A percentile compares a stretch with the other conserved stretches of the same genome.
Evolutionary conservation across 2,888 invertebrate species (phyloP).

Genomic region (Gari tellinella): DNA sequence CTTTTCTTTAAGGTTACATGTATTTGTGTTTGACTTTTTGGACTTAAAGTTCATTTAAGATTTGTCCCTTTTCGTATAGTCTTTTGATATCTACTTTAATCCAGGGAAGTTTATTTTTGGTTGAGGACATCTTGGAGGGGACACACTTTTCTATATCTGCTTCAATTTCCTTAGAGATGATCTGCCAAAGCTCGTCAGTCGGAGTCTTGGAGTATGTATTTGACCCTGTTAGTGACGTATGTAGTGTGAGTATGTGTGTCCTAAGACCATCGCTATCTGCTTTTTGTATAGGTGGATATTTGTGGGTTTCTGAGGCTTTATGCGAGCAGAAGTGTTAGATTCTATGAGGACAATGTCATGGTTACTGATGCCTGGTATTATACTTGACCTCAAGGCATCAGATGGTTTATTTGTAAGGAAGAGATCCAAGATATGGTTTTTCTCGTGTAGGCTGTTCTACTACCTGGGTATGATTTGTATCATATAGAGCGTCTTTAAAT

Average conservation of each 20-base stretch:
- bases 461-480: slow-evolving; percentile 6
- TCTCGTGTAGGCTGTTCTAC: slow-evolving; percentile 11
- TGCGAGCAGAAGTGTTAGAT: slow-evolving; percentile 7
- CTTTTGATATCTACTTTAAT: no score
- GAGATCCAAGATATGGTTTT: slow-evolving; percentile 45
- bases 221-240: no score
- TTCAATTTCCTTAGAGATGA: no score
- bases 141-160: no score
- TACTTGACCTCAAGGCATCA: slow-evolving; percentile 9
- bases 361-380: slow-evolving; percentile 49
- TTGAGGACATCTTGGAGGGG: no score
- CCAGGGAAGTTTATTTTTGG: no score
- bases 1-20: no score
- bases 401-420: slow-evolving; percentile 47
- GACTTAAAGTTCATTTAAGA: no score
- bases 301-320: slow-evolving; percentile 12
- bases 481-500: not conserved
- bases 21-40: no score
- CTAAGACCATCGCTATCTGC: slow-evolving; percentile 46
- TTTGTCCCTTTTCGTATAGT: no score
- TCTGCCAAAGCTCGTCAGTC: no score
- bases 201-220: no score
- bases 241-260: slow-evolving; percentile 27
- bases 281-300: slow-evolving; percentile 44
- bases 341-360: slow-evolving; percentile 41